These are phyloP conservation scores for Drosophila repletoides DNA, from an alignment of 1,140 invertebrate genomes.

Conservation along the genomic window DNA sequence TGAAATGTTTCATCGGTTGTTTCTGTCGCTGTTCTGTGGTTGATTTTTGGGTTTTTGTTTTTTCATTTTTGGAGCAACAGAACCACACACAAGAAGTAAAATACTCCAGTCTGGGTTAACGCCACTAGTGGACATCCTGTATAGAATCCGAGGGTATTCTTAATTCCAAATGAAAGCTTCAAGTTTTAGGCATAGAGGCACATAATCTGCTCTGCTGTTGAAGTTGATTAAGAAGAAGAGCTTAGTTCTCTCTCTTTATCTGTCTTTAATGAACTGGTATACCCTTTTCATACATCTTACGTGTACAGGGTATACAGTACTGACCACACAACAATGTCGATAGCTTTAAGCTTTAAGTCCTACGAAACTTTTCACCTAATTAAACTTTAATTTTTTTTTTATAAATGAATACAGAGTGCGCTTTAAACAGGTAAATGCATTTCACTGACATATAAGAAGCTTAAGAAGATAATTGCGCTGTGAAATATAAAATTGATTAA, in stretches of 20 bases:
- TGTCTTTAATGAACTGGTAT: not conserved
- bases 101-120: not conserved
- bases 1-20: constrained; percentile 63
- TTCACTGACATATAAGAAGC: constrained; percentile 25
- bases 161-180: no score
- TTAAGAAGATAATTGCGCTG: constrained; percentile 6
- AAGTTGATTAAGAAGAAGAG: not conserved
- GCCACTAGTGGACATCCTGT: not conserved
- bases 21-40: constrained; percentile 49
- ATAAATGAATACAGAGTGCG: not conserved
- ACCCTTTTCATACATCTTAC: not conserved
- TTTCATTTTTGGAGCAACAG: constrained; percentile 41
- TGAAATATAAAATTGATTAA: not conserved
- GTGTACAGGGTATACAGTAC: not conserved
- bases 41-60: constrained; percentile 38
- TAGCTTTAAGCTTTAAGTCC: not conserved
- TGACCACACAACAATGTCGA: not conserved
- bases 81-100: not conserved
- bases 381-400: not conserved
- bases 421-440: not conserved
- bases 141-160: no score
- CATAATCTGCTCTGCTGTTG: no score
- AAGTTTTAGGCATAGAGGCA: no score
- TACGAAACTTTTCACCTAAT: not conserved
- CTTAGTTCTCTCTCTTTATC: not conserved